phyloP scores from a whole-genome alignment of 2,888 invertebrate genomes.

The Biston stratarius region DNA sequence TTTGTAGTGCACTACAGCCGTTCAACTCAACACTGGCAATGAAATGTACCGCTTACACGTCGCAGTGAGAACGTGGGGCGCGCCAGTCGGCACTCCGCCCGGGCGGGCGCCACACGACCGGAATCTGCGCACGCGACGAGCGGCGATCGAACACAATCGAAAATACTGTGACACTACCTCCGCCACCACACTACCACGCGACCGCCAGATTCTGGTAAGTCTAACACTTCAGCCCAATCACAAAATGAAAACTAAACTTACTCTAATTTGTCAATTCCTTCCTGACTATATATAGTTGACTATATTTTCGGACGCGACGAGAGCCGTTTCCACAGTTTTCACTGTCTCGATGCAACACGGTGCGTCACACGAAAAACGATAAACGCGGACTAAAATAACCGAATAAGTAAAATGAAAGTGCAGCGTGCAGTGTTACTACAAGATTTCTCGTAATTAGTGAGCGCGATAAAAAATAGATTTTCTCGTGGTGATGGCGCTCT shows the following conservation, averaged over 20 bases:
- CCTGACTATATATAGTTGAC: conserved; percentile 68
- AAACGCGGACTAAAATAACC: conserved; percentile 40
- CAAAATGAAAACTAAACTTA: neutral
- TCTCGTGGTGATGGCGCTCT: conserved; percentile 54
- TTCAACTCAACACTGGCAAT: conserved; percentile 34
- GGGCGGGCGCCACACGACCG: conserved; percentile 86
- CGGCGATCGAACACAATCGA: conserved; percentile 69
- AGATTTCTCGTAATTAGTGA: conserved; percentile 66
- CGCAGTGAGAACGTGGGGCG: conserved; percentile 15
- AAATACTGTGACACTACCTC: conserved; percentile 77
- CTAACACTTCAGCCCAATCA: neutral
- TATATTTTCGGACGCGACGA: conserved; percentile 74
- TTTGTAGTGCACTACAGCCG: neutral
- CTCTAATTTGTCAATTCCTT: conserved; percentile 39
- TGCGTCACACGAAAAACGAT: conserved; percentile 42
- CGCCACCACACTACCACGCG: conserved; percentile 68
- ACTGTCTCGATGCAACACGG: conserved; percentile 38
- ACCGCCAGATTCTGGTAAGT: conserved; percentile 84
- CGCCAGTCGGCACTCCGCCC: conserved; percentile 84
- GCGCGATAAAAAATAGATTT: conserved; percentile 74
- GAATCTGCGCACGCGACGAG: conserved; percentile 81
- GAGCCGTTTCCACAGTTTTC: conserved; percentile 56
- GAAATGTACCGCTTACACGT: neutral
- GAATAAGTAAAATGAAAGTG: conserved; percentile 65
- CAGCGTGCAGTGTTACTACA: conserved; percentile 52